phyloP scores from a whole-genome alignment of 2,797 vertebrate genomes.

The Tragelaphus oryx region DNA sequence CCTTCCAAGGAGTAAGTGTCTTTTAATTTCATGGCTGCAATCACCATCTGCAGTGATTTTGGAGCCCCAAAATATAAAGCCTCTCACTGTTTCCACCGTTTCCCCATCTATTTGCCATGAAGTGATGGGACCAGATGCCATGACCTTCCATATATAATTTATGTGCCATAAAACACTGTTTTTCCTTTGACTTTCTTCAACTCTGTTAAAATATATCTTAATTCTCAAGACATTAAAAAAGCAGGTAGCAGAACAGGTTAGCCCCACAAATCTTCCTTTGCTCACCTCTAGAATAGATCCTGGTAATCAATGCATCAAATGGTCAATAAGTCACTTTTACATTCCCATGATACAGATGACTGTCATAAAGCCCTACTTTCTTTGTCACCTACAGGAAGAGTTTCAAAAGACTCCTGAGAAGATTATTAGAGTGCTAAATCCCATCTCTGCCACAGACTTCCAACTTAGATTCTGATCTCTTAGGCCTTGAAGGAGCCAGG shows the following conservation, averaged over 20 bases:
- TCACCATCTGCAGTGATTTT: too few species aligned
- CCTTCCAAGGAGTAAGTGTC: too few species aligned
- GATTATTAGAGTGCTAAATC: background rate
- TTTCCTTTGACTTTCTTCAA: background rate
- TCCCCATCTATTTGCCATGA: too few species aligned
- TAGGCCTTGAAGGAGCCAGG: background rate
- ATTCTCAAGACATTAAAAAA: background rate
- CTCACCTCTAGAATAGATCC: background rate
- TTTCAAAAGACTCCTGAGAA: background rate
- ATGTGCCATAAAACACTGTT: background rate
- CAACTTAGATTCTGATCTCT: background rate
- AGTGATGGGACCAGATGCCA: background rate
- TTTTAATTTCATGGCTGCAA: too few species aligned
- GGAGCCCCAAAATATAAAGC: too few species aligned
- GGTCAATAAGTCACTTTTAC: background rate
- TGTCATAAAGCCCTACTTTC: accelerated
- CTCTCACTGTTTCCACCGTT: too few species aligned
- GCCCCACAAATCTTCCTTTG: background rate
- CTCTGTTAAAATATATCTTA: background rate
- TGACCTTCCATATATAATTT: background rate
- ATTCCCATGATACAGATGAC: background rate
- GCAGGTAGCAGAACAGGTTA: background rate
- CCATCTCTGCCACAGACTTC: background rate
- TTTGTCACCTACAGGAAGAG: accelerated
- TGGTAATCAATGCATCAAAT: background rate